These are phyloP conservation scores for Typhlichthys subterraneus DNA, from an alignment of 2,797 vertebrate species.

Conservation along the genomic window DNA sequence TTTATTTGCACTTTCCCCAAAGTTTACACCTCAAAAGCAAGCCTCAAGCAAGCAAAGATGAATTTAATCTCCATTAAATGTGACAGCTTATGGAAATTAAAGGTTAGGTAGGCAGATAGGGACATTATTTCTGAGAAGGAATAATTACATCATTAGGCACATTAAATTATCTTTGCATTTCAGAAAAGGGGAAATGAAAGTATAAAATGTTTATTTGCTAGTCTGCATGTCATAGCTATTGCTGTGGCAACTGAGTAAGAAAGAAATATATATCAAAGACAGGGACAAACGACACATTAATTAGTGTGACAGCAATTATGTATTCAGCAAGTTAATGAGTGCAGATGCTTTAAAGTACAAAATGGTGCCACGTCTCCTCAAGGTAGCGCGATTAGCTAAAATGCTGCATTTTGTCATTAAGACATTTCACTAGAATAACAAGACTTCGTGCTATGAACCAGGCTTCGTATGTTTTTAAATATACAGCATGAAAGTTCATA, in stretches of 20 bases:
- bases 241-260: slow-evolving; percentile 36
- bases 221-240: slow-evolving; percentile 41
- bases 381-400: slow-evolving; percentile 58
- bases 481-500: background rate
- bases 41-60: slow-evolving; percentile 41
- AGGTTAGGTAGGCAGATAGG: slow-evolving; percentile 17
- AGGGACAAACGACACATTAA: slow-evolving; percentile 61
- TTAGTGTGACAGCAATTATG: slow-evolving; percentile 68
- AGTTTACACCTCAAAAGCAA: slow-evolving; percentile 31
- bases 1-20: slow-evolving; percentile 33
- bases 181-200: slow-evolving; percentile 61
- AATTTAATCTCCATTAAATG: slow-evolving; percentile 45
- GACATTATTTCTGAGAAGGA: slow-evolving; percentile 28
- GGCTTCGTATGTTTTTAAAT: slow-evolving; percentile 3
- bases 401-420: slow-evolving; percentile 32
- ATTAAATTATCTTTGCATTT: slow-evolving; percentile 63
- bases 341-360: slow-evolving; percentile 68
- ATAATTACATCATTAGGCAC: slow-evolving; percentile 61
- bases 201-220: slow-evolving; percentile 37
- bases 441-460: slow-evolving; percentile 5
- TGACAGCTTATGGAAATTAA: slow-evolving; percentile 58
- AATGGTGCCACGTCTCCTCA: slow-evolving; percentile 59
- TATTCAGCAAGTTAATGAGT: slow-evolving; percentile 71
- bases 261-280: slow-evolving; percentile 48
- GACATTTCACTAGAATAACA: slow-evolving; percentile 11